Conservation (phyloP, 2,888 invertebrate genomes). For the Xanthorhoe spadicearia region DNA sequence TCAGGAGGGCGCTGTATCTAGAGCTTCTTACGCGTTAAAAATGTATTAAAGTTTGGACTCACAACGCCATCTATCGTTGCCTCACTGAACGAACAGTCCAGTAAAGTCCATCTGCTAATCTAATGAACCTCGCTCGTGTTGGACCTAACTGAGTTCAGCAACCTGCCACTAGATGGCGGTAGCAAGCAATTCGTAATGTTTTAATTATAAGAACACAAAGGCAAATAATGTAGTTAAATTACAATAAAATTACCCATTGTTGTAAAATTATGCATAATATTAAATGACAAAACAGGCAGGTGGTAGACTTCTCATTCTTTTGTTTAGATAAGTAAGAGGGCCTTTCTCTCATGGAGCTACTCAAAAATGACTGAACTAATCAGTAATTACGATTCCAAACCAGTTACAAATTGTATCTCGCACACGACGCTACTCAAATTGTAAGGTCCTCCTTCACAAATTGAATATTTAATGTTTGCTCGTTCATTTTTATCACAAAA, state of each 20-base stretch:
- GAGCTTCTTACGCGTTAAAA: neutral
- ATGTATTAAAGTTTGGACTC: neutral
- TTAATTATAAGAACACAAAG: neutral
- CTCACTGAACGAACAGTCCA: conserved; percentile 16
- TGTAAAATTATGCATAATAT: neutral
- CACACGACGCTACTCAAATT: no score
- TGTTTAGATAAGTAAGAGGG: no score
- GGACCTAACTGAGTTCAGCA: conserved; percentile 2
- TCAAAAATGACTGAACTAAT: no score
- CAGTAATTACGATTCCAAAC: no score
- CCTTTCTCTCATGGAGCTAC: no score
- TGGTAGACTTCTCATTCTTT: no score
- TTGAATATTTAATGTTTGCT: no score
- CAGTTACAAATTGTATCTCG: no score
- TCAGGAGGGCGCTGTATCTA: no score
- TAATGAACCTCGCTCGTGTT: conserved; percentile 2
- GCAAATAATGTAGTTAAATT: neutral
- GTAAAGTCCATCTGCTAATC: neutral
- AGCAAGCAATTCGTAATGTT: neutral
- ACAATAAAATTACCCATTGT: neutral
- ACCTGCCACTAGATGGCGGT: conserved; percentile 34
- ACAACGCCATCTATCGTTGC: conserved; percentile 31
- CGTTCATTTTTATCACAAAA: no score
- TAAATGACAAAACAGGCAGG: neutral
- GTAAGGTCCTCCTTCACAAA: no score